Evolutionary conservation across 2,888 invertebrate species (phyloP), one percentile per base, ranked within the genome.

Genomic region (Leptopterna dolabrata): DNA sequence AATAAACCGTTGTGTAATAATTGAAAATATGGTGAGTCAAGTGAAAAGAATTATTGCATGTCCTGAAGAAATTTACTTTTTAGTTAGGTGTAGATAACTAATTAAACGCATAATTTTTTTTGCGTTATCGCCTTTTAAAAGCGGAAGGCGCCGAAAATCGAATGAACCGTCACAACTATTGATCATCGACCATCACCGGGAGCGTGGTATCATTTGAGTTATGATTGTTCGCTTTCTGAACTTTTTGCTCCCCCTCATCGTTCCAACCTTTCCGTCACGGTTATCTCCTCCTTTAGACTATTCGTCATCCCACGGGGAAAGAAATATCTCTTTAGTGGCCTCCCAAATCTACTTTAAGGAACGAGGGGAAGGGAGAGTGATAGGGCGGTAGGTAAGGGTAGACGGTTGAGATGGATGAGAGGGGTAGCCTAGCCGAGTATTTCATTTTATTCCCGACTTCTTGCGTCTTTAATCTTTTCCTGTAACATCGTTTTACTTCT

Each of bases 261-360:
- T 6, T n/a, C 51, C 14, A 0, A 16, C 14, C n/a, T n/a, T 51
- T 51, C 51, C 63, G 63, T 73, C 73, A n/a, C 30, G n/a, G 36
- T 73, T 73, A 73, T 73, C 73, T 73, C 19, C 16, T 73, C 19
- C 73, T 73, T 36, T 16, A 30, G 41, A 73, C 73, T 16, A 73
- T 73, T 29, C 36, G 73, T 73, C 73, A 73, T 73, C 73, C 73
- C 9, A 7, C 9, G 73, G 73, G 41, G 11, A 55, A 73, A 73
- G 73, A 16, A 36, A 73, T 73, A 73, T 73, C 73, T 36, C 73
- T 73, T 73, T 73, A 73, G 73, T 73, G 73, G 73, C 36, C 11
- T 36, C 73, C 73, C 73, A 19, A 73, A 73, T 73, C 73, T 73
- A 73, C 73, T 73, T 73, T 36, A 73, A 11, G 73, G 19, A 73